Evolutionary conservation across 2,888 invertebrate species (phyloP).

Genomic region (Thymelicus acteon): DNA sequence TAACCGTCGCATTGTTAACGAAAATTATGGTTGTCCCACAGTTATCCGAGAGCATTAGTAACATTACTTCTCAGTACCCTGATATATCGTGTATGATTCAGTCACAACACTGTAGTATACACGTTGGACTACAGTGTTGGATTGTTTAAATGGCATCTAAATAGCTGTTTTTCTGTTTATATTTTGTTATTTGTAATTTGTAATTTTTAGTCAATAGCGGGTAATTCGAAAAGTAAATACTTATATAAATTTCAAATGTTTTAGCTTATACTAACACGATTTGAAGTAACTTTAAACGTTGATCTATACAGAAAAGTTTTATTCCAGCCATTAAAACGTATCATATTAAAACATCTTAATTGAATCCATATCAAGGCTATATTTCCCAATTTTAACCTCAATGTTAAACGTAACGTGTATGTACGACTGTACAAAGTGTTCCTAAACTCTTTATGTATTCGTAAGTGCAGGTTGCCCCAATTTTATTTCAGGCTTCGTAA

Average conservation of each 20-base stretch:
- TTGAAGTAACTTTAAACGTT: no score
- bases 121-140: conserved; percentile 38
- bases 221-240: no score
- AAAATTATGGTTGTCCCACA: conserved; percentile 75
- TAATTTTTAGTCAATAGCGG: neutral
- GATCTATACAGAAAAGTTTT: no score
- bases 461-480: conserved; percentile 14
- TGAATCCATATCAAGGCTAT: neutral
- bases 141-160: conserved; percentile 14
- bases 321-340: no score
- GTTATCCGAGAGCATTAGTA: conserved; percentile 72
- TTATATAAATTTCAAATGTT: no score
- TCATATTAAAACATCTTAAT: no score
- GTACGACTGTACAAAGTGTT: neutral
- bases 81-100: conserved; percentile 58
- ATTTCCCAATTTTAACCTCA: neutral
- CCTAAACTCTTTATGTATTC: conserved; percentile 14
- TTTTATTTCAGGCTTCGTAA: conserved; percentile 8
- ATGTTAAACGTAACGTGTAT: neutral
- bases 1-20: conserved; percentile 67
- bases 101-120: conserved; percentile 46
- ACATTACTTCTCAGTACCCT: conserved; percentile 65
- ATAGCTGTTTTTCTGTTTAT: conserved; percentile 4
- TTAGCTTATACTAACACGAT: no score
- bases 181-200: conserved; percentile 31